Conservation (phyloP, 2,888 invertebrate species). For the Nemoura dubitans region DNA sequence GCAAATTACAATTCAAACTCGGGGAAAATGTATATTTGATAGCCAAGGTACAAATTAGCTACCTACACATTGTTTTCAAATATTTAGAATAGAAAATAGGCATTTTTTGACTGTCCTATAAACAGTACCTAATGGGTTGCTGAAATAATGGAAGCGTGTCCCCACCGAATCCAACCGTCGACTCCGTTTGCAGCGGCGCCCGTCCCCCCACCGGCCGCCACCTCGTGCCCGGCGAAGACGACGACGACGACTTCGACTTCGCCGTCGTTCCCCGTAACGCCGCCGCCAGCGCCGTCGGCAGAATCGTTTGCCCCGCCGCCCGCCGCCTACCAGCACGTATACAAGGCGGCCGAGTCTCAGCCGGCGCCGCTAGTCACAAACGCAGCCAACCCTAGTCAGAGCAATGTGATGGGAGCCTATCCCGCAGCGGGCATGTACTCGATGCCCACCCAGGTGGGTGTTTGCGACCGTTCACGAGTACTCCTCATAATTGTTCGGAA, state of each 20-base stretch:
- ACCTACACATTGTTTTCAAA: no score
- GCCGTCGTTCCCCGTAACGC: constrained; percentile 25
- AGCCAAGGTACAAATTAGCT: no score
- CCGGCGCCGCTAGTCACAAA: neutral
- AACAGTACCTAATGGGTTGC: no score
- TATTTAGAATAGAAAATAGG: no score
- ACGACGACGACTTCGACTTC: constrained; percentile 36
- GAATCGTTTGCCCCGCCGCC: constrained; percentile 34
- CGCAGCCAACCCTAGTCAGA: constrained; percentile 7
- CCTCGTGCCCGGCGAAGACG: constrained; percentile 22
- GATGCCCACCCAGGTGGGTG: neutral
- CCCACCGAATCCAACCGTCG: no score
- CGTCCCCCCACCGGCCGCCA: neutral
- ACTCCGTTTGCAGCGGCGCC: neutral
- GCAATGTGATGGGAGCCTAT: constrained; percentile 16
- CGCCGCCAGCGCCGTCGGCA: constrained; percentile 39
- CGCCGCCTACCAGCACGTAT: constrained; percentile 22
- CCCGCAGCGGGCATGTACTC: constrained; percentile 26
- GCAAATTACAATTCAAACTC: no score
- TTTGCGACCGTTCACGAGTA: no score
- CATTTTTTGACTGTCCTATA: no score
- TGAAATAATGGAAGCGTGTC: no score
- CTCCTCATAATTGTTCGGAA: no score
- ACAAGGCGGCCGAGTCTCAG: neutral
- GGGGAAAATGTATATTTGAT: no score